Evolutionary conservation across 2,113 vertebrate species (phyloP).

Genomic region (Jacana jacana): DNA sequence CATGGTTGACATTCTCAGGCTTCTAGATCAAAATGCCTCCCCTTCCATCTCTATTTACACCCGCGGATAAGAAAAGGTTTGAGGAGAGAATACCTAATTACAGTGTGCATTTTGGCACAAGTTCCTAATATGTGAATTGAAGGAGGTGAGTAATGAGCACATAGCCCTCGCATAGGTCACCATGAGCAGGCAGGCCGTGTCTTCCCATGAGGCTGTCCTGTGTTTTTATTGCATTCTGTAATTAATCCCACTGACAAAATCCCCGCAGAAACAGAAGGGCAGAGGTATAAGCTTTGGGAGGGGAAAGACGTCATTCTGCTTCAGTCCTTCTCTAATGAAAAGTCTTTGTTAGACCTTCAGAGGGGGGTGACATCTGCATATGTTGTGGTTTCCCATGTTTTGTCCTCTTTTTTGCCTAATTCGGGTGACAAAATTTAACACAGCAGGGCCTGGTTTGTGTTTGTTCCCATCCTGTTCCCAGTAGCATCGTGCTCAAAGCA

Average conservation of each 20-base stretch:
- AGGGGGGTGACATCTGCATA: no score
- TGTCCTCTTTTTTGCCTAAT: not conserved
- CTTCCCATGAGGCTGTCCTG: not conserved
- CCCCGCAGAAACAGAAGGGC: not conserved
- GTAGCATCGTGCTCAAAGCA: not conserved
- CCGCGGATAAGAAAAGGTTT: not conserved
- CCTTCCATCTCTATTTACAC: not conserved
- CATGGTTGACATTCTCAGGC: not conserved
- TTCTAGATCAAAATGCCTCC: not conserved
- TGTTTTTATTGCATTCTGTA: not conserved
- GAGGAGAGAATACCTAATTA: not conserved
- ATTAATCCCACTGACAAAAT: not conserved
- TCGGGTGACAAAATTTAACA: not conserved
- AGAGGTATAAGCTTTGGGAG: not conserved
- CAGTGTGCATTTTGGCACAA: not conserved
- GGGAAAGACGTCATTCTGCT: not conserved
- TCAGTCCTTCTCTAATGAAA: not conserved
- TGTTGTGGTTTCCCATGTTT: not conserved
- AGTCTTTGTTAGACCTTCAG: not conserved
- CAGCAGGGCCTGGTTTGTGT: not conserved
- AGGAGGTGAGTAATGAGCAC: not conserved
- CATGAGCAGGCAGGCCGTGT: accelerated
- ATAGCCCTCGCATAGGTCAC: not conserved
- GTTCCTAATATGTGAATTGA: not conserved
- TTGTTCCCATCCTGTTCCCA: not conserved